Base-by-base conservation (phyloP, 2,888 invertebrate species). In the Polydrusus pterygomalis region DNA sequence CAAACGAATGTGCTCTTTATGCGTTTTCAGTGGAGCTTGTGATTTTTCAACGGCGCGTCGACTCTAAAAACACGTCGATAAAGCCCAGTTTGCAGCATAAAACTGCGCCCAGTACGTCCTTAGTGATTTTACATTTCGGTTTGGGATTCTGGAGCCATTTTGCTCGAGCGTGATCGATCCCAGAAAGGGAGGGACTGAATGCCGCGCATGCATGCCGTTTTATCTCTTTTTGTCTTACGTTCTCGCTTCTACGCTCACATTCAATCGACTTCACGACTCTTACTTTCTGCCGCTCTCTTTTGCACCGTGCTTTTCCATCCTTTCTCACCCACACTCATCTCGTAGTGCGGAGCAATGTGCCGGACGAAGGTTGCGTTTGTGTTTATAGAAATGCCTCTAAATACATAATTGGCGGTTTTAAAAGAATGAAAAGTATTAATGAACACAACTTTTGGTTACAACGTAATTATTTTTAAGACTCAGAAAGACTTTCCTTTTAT, bases 141-240 rank as follows among this genome's bases (percentile, higher is more conserved):
- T 86, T 85, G 85, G 84, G 84, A 83, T 85, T 84, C 85, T 87
- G 87, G 85, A 86, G 88, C 88, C 87, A 87, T 88, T 87, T 87
- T 87, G 88, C 87, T 84, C 85, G 67, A 83, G 80, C 82, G 80
- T 83, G 87, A 88, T 88, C 88, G 88, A 88, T 88, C 83, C 86
- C 85, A 63, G 69, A 86, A 83, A 85, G 87, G 87, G 87, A 85
- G 87, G 86, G 86, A 81, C 86, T 85, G 82, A 79, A 84, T 83
- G 83, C 84, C 86, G 87, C 87, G 87, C 87, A 87, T 87, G 87
- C 87, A 87, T 87, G 86, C 85, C 84, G 85, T 87, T 87, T 87
- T 87, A 87, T 87, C 87, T 87, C 87, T 87, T 87, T 87, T 88
- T 87, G 87, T 87, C 87, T 87, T 70, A 86, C 83, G 84, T 83